Evolutionary conservation across 2,797 vertebrate genomes (phyloP).

Genomic region (Propithecus deckenii): DNA sequence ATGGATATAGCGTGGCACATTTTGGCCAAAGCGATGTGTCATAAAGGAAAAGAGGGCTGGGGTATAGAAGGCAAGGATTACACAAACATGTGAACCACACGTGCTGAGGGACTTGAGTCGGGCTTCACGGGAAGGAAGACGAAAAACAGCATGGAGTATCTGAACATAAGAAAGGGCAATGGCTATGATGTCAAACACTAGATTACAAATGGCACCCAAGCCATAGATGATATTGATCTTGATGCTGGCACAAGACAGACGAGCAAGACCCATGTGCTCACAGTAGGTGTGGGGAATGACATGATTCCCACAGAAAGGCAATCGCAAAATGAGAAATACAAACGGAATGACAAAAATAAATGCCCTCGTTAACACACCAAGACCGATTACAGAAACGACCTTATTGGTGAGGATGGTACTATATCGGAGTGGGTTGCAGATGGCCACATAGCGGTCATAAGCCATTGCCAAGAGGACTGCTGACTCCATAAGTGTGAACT

Average conservation of each 20-base stretch:
- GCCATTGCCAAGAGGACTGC: slow-evolving; percentile 85
- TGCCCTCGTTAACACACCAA: slow-evolving; percentile 5
- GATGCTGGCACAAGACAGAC: slow-evolving; percentile 62
- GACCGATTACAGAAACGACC: background rate
- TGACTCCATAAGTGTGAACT: slow-evolving; percentile 82
- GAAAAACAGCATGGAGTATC: slow-evolving; percentile 55
- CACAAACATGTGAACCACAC: slow-evolving; percentile 64
- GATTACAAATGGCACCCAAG: slow-evolving; percentile 55
- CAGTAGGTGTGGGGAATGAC: slow-evolving; percentile 62
- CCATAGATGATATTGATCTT: slow-evolving; percentile 69
- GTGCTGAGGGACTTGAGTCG: slow-evolving; percentile 66
- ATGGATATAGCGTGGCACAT: slow-evolving; percentile 41
- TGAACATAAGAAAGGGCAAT: slow-evolving; percentile 58
- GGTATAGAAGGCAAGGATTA: slow-evolving; percentile 66
- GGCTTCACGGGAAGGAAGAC: slow-evolving; percentile 39
- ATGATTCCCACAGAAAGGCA: slow-evolving; percentile 63
- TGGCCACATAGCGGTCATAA: slow-evolving; percentile 85
- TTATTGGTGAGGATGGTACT: slow-evolving; percentile 80
- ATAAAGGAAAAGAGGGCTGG: slow-evolving; percentile 69
- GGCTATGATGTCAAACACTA: slow-evolving; percentile 51
- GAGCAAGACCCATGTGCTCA: slow-evolving; percentile 74
- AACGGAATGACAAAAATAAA: slow-evolving; percentile 45
- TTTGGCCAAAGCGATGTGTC: slow-evolving; percentile 61
- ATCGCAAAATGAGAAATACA: slow-evolving; percentile 53
- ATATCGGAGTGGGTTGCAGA: slow-evolving; percentile 85